phyloP scores from a whole-genome alignment of 2,113 vertebrate genomes.

The Entomyzon cyanotis region DNA sequence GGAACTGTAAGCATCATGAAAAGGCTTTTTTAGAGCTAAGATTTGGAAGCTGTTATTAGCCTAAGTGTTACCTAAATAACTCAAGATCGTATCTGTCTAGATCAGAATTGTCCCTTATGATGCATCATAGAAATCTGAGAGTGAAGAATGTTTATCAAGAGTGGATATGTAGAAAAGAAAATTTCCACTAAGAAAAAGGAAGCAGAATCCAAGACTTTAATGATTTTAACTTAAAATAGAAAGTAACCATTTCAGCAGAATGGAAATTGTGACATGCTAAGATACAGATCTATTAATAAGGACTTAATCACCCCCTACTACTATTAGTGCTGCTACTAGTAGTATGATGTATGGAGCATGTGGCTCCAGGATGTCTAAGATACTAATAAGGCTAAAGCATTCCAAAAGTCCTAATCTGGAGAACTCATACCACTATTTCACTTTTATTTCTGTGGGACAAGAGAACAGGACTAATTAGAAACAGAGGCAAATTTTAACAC shows the following conservation, averaged over 20 bases:
- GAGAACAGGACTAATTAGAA: not conserved
- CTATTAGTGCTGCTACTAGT: not conserved
- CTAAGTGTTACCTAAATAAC: not conserved
- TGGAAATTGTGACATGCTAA: not conserved
- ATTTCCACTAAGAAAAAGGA: not conserved
- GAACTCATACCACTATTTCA: not conserved
- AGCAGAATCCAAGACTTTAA: not conserved
- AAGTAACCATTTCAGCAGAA: not conserved
- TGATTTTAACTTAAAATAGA: not conserved
- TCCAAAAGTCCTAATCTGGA: not conserved
- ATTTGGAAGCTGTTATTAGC: not conserved
- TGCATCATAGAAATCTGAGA: not conserved
- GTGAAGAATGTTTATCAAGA: not conserved
- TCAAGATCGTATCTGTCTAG: not conserved
- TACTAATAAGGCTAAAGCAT: fast-evolving
- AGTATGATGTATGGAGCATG: not conserved
- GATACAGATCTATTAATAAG: not conserved
- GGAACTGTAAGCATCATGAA: not conserved
- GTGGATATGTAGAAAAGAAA: not conserved
- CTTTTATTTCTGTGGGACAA: not conserved
- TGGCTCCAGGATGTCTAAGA: not conserved
- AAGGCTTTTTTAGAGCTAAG: not conserved
- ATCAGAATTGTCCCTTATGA: not conserved
- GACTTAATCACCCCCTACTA: not conserved
- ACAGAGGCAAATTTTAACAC: not conserved